phyloP scores from a whole-genome alignment of 2,113 vertebrate species.

The Phaetusa simplex region DNA sequence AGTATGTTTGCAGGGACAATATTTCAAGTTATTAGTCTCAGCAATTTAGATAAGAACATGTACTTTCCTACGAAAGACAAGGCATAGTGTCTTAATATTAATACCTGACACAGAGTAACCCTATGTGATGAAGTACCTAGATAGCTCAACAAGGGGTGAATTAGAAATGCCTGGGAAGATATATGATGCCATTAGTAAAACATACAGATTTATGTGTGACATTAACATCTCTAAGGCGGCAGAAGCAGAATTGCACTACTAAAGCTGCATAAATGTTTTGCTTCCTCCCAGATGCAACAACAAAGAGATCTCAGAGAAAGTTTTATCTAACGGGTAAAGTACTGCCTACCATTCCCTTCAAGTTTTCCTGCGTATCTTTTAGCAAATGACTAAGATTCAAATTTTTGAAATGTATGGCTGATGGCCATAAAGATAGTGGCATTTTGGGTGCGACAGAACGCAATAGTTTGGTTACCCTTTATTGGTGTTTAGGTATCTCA shows the following conservation, averaged over 20 bases:
- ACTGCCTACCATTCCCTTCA: neutral
- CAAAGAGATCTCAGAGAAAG: neutral
- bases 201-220: conserved; percentile 26
- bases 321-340: neutral
- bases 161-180: conserved; percentile 22
- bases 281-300: neutral
- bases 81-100: neutral
- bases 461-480: neutral
- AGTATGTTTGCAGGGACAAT: neutral
- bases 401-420: neutral
- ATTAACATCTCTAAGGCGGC: neutral
- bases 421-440: neutral
- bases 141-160: neutral
- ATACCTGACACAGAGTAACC: conserved; percentile 5
- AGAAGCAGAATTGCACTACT: neutral
- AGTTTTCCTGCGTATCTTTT: neutral
- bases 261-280: neutral
- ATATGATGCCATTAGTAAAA: conserved; percentile 31
- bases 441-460: neutral
- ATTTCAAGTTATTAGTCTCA: conserved; percentile 46
- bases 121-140: neutral
- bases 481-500: neutral
- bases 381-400: neutral
- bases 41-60: conserved; percentile 42
- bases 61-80: neutral